phyloP scores from a whole-genome alignment of 1,140 invertebrate species.

The Nasonia longicornis region DNA sequence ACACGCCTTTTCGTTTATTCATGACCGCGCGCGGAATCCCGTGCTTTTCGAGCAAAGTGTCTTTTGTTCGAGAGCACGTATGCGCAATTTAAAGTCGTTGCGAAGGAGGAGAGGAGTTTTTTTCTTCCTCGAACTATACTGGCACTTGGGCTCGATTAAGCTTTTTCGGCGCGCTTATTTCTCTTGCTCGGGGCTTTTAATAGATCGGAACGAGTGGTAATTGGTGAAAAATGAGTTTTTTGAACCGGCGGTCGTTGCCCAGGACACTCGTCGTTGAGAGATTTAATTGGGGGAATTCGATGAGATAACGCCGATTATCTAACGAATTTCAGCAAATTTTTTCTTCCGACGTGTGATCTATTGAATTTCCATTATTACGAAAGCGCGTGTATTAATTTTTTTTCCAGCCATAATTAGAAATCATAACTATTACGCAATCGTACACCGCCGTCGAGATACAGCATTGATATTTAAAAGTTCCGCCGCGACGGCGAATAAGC shows the following conservation, averaged over 20 bases:
- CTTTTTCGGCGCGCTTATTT: neutral
- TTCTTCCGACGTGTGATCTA: neutral
- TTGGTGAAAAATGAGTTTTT: slow-evolving; percentile 36
- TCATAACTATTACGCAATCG: neutral
- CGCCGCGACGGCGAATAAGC: neutral
- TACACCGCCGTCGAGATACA: neutral
- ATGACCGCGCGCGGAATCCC: neutral
- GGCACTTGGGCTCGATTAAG: neutral
- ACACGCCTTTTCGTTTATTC: neutral
- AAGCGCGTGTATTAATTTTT: neutral
- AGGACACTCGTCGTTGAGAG: slow-evolving; percentile 18
- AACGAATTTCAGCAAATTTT: neutral
- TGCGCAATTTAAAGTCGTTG: neutral
- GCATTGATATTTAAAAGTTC: neutral
- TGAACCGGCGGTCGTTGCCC: neutral
- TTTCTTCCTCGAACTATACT: neutral
- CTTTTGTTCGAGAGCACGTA: neutral
- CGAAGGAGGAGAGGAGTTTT: neutral
- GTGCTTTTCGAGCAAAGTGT: neutral
- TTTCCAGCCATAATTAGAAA: neutral
- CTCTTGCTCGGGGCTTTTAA: slow-evolving; percentile 3
- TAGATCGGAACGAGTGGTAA: slow-evolving; percentile 29
- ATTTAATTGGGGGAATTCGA: slow-evolving; percentile 2
- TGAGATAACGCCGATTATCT: slow-evolving; percentile 30
- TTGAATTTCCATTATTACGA: slow-evolving; percentile 14